Evolutionary conservation across 2,888 invertebrate genomes (phyloP), one percentile per base, ranked within the genome.

Genomic region (Pandemis corylana): DNA sequence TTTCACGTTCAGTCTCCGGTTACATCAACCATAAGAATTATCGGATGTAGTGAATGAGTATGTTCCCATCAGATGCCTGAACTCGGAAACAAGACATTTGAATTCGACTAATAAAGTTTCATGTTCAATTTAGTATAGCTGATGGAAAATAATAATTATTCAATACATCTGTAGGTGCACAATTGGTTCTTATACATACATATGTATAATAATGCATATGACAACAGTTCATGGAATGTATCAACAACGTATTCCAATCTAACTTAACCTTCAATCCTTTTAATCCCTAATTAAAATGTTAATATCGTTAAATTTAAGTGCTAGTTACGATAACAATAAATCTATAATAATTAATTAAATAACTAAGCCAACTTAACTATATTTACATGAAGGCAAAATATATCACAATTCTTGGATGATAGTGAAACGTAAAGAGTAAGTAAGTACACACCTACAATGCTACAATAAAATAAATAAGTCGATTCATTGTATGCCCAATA

Each of bases 321-420:
- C 56, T 56, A 56, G 56, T 56, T 20, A 56, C 7, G 9, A 56
- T 56, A 56, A 4, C 20, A 51, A 51, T 51, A 51, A n/a, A n/a
- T n/a, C 15, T 42, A 63, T 44, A 13, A 7, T 62, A 63, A n/a
- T 63, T 10, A 46, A 42, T 44, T 10, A 64, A 64, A 20, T 61
- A 36, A 28, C 61, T 64, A 49, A 77, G 78, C 75, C 77, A 77
- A 75, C 77, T 76, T 78, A 78, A 75, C 76, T 78, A 77, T 77
- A 76, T 78, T 76, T 76, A 76, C 78, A 78, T 76, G 79, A 81
- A 84, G 84, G 82, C 86, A 84, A 88, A 87, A 85, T 81, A 89
- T 90, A 84, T 84, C 83, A 84, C 83, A 84, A 80, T 82, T 80
- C 81, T 81, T 79, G 79, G 76, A 82, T 80, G 76, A 80, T 78